A percentile compares a stretch with the other conserved stretches of the same genome.
Evolutionary conservation across 2,888 invertebrate species (phyloP).

Genomic region (Polyommatus iphigenia): DNA sequence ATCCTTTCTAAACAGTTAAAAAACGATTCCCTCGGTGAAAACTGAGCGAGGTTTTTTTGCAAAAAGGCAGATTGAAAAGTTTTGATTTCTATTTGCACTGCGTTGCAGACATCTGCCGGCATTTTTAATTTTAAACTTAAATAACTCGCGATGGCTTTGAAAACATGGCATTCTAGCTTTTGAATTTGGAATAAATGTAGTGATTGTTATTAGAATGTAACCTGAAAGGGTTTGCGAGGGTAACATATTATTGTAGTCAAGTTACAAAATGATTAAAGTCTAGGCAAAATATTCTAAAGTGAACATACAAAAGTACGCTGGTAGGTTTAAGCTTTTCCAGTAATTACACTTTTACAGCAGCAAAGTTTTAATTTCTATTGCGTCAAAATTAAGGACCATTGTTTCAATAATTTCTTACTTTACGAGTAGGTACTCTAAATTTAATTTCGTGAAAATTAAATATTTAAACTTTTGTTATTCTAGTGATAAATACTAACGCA

Average conservation of each 20-base stretch:
- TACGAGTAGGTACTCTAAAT: background rate
- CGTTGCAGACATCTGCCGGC: background rate
- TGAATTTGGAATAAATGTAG: background rate
- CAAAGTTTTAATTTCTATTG: background rate
- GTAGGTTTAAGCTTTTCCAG: background rate
- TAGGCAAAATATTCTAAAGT: background rate
- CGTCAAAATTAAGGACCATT: background rate
- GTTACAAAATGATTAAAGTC: background rate
- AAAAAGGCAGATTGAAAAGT: slow-evolving; percentile 30
- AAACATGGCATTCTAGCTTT: background rate
- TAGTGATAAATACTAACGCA: too few species aligned
- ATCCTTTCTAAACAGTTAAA: background rate
- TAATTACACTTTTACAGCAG: background rate
- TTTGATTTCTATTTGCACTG: slow-evolving; percentile 16
- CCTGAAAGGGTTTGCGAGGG: background rate
- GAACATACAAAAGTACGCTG: background rate
- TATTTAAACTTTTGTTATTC: too few species aligned
- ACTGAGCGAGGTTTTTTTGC: background rate
- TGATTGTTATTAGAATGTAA: background rate
- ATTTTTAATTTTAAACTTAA: slow-evolving; percentile 26
- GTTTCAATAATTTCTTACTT: background rate
- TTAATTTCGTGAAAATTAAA: too few species aligned
- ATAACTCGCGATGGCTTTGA: background rate
- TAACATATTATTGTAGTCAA: background rate
- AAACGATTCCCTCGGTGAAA: background rate